Conservation (phyloP, 1,140 invertebrate genomes). For the Rhagoletis zephyria region DNA sequence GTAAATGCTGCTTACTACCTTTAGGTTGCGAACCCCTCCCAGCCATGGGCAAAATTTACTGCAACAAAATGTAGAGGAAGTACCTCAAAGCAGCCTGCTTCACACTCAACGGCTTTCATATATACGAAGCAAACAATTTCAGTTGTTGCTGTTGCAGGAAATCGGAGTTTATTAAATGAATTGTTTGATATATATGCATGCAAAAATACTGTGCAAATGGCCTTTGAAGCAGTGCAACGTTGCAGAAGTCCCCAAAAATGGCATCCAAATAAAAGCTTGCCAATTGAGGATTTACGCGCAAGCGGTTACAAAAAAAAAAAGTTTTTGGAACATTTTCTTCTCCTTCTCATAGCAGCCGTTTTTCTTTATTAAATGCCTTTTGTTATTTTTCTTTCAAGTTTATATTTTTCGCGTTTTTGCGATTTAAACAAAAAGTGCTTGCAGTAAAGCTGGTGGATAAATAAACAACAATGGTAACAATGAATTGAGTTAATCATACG, state of each 20-base stretch:
- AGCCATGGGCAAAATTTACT: background rate
- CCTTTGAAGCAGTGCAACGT: constrained; percentile 25
- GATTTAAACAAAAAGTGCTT: too few species aligned
- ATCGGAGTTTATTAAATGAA: constrained; percentile 36
- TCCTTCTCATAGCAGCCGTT: background rate
- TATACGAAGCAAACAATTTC: background rate
- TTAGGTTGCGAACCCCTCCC: too few species aligned
- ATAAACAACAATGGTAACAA: too few species aligned
- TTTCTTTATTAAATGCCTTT: background rate
- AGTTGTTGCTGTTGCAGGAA: constrained; percentile 1
- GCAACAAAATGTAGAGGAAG: background rate
- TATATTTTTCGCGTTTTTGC: background rate
- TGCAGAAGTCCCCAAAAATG: background rate
- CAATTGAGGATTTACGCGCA: background rate
- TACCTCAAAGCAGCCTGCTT: background rate
- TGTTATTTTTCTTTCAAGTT: too few species aligned
- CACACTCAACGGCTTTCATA: background rate
- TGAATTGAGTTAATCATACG: too few species aligned
- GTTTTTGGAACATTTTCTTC: background rate
- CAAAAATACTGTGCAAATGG: background rate
- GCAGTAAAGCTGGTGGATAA: too few species aligned
- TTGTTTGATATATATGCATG: too few species aligned
- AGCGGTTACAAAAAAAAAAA: background rate
- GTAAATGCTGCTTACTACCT: too few species aligned
- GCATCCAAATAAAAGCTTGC: background rate